These are phyloP conservation scores for Phyto melanocephala DNA, from an alignment of 2,888 invertebrate species.

Conservation along the genomic window DNA sequence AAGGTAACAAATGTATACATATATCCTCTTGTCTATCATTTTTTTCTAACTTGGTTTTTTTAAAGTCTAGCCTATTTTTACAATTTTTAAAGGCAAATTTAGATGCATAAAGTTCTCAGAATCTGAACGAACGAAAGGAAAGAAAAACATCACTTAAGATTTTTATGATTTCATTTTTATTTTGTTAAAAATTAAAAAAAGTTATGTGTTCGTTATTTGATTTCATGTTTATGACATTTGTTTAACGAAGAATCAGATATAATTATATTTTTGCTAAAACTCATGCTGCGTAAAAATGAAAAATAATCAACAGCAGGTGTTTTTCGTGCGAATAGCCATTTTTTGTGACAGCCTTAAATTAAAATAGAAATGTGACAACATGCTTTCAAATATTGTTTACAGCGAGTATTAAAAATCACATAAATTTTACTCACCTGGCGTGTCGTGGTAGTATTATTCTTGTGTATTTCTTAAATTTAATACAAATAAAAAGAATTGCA, in stretches of 20 bases:
- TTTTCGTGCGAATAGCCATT: background rate
- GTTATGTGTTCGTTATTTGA: background rate
- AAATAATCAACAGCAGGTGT: conserved; percentile 20
- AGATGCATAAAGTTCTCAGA: too few species aligned
- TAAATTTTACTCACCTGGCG: background rate
- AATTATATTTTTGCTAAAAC: background rate
- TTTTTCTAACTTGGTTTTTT: conserved; percentile 11
- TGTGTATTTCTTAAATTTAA: too few species aligned
- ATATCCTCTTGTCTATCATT: background rate
- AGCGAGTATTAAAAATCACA: background rate
- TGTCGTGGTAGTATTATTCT: background rate
- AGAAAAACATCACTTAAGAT: background rate
- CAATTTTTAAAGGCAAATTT: background rate
- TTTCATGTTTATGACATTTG: conserved; percentile 38
- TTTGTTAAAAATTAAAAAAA: background rate
- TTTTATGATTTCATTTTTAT: background rate
- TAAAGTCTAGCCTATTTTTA: background rate
- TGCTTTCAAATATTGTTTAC: background rate
- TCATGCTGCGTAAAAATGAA: conserved; percentile 13
- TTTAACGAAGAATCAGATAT: background rate
- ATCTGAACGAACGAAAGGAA: too few species aligned
- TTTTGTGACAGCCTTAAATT: background rate
- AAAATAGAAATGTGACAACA: background rate
- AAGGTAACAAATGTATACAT: too few species aligned
- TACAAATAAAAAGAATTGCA: too few species aligned